Evolutionary conservation across 1,140 invertebrate genomes (phyloP).

Genomic region (Caligus rogercresseyi): DNA sequence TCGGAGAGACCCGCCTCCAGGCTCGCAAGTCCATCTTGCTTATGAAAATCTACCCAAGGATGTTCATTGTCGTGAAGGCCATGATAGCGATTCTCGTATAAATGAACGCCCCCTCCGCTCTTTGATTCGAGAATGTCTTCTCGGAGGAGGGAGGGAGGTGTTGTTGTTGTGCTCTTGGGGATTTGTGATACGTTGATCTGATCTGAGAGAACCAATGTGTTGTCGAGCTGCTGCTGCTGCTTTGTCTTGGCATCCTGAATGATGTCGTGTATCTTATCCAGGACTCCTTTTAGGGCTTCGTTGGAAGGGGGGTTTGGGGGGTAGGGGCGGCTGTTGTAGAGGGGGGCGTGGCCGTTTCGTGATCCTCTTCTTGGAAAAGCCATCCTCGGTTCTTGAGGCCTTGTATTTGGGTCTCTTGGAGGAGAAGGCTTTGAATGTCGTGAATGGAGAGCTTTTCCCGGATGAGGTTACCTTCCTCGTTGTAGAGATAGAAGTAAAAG

Average conservation of each 20-base stretch:
- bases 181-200: too few relatives aligned
- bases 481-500: slow-evolving; percentile 14
- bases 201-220: too few relatives aligned
- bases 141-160: background rate
- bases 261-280: background rate
- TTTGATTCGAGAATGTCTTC: background rate
- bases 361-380: background rate
- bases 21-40: background rate
- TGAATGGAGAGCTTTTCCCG: slow-evolving; percentile 6
- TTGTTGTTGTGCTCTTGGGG: slow-evolving; percentile 2
- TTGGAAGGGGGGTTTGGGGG: background rate
- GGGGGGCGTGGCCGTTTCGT: background rate
- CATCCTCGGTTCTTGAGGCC: background rate
- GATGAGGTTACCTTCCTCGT: slow-evolving; percentile 4
- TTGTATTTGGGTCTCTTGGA: background rate
- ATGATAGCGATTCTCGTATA: background rate
- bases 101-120: background rate
- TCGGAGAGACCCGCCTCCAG: background rate
- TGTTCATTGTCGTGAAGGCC: background rate
- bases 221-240: too few relatives aligned
- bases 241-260: background rate
- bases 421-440: slow-evolving; percentile 9
- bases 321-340: background rate
- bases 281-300: background rate
- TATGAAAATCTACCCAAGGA: background rate